phyloP scores from a whole-genome alignment of 2,797 vertebrate genomes.

The Cygnus olor region DNA sequence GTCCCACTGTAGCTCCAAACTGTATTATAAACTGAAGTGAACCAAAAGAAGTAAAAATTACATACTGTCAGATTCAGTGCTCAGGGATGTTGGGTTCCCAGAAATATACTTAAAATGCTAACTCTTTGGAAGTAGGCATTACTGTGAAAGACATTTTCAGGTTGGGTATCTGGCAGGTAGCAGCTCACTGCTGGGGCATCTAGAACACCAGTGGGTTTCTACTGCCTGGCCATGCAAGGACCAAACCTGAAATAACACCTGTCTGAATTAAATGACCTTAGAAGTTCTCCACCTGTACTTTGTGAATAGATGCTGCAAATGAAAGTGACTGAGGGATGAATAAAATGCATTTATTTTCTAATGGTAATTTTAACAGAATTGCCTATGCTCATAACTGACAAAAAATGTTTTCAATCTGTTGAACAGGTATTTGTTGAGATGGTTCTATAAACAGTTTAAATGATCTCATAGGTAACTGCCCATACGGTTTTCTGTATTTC shows the following conservation, averaged over 20 bases:
- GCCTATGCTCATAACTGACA: neutral
- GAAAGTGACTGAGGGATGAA: neutral
- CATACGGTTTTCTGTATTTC: neutral
- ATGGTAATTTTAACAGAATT: neutral
- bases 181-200: neutral
- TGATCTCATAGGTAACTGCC: neutral
- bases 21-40: neutral
- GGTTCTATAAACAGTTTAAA: neutral
- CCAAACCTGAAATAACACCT: neutral
- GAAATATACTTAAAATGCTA: neutral
- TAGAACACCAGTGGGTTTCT: neutral
- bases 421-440: neutral
- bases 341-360: neutral
- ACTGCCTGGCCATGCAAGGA: neutral
- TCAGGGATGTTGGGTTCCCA: neutral
- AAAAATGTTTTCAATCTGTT: neutral
- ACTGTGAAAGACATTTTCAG: neutral
- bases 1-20: neutral
- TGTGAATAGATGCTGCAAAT: neutral
- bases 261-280: neutral
- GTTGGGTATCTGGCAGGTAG: neutral
- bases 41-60: neutral
- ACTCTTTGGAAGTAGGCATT: neutral
- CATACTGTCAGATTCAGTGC: neutral
- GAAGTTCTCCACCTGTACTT: neutral